Evolutionary conservation across 2,888 invertebrate genomes (phyloP).

Genomic region (Pegoplata infirma): DNA sequence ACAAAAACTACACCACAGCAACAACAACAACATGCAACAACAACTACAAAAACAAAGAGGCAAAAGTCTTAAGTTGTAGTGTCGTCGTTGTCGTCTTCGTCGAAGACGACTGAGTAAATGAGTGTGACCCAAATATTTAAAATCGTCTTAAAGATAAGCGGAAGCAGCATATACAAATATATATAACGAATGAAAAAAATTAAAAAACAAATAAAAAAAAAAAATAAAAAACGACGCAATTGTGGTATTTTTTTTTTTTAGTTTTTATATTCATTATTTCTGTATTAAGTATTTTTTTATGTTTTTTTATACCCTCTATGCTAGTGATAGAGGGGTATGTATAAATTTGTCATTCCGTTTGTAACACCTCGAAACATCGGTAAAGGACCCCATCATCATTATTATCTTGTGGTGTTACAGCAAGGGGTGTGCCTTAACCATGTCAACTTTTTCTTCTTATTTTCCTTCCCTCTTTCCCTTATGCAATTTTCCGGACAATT

Average conservation of each 20-base stretch:
- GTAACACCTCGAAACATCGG: too few relatives aligned
- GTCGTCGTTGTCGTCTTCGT: too few relatives aligned
- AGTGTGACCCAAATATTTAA: conserved; percentile 63
- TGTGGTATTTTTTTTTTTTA: conserved; percentile 24
- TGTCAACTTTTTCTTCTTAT: too few relatives aligned
- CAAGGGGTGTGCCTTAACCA: too few relatives aligned
- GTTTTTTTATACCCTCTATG: not conserved
- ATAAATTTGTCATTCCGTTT: too few relatives aligned
- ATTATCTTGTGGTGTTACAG: too few relatives aligned
- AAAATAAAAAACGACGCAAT: conserved; percentile 55
- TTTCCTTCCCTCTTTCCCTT: too few relatives aligned
- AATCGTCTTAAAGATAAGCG: conserved; percentile 64
- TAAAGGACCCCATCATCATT: too few relatives aligned
- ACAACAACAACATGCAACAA: conserved; percentile 32
- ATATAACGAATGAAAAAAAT: conserved; percentile 46
- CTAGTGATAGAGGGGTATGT: too few relatives aligned
- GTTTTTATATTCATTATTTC: not conserved
- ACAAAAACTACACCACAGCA: conserved; percentile 15
- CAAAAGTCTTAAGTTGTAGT: conserved; percentile 42
- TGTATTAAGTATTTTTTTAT: not conserved
- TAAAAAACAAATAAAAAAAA: conserved; percentile 33
- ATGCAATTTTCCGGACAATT: too few relatives aligned
- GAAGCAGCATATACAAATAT: too few relatives aligned
- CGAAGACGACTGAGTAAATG: conserved; percentile 61
- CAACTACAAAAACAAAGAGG: not conserved